phyloP scores from a whole-genome alignment of 2,888 invertebrate species.

The Lacanobia oleracea region DNA sequence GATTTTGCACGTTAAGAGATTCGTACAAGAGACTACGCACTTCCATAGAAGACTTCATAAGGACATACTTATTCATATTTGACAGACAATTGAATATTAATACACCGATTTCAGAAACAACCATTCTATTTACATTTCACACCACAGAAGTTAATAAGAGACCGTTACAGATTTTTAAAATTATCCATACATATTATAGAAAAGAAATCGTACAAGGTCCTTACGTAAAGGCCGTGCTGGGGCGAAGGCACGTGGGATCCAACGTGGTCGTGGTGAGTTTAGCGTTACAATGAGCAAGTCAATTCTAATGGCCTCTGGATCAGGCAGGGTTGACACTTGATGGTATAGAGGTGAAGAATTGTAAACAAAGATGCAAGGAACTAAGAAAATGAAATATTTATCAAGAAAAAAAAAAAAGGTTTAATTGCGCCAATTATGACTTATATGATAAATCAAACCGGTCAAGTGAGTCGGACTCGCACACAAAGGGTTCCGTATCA shows the following conservation, averaged over 20 bases:
- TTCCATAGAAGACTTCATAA: too few species aligned
- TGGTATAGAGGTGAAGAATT: neutral
- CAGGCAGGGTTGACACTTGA: slow-evolving; percentile 34
- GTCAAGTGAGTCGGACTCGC: too few species aligned
- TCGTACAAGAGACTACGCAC: too few species aligned
- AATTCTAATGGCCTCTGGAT: slow-evolving; percentile 40
- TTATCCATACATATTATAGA: neutral
- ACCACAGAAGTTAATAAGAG: slow-evolving; percentile 5
- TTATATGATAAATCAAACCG: too few species aligned
- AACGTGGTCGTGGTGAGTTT: slow-evolving; percentile 55
- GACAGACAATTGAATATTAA: too few species aligned
- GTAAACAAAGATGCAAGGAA: neutral
- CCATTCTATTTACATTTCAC: neutral
- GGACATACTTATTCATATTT: too few species aligned
- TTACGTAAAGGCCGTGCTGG: slow-evolving; percentile 31
- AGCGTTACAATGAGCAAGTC: slow-evolving; percentile 48
- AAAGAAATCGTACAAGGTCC: slow-evolving; percentile 51
- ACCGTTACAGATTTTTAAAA: neutral
- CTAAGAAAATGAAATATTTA: neutral
- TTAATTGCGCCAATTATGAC: too few species aligned
- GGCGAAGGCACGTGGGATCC: slow-evolving; percentile 55
- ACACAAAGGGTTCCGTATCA: too few species aligned
- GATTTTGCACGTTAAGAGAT: too few species aligned
- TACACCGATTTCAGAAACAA: neutral
- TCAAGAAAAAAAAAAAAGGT: too few species aligned